Evolutionary conservation across 2,888 invertebrate genomes (phyloP), one percentile per base, ranked within the genome.

Genomic region (Neoascia interrupta): DNA sequence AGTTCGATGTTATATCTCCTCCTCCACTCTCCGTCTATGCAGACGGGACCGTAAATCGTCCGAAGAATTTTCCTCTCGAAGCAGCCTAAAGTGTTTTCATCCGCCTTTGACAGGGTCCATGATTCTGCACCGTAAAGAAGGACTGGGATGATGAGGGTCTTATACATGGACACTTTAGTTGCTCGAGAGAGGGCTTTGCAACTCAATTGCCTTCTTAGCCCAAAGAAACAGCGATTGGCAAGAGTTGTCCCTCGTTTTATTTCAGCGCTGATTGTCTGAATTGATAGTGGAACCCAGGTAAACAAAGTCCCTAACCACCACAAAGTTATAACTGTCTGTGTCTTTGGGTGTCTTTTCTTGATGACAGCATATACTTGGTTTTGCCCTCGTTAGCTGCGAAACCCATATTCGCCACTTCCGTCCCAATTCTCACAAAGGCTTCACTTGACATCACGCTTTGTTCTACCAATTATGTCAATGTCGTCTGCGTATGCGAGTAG

Each of bases 171-270:
- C n/a, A n/a, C n/a, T n/a, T n/a, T n/a, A n/a, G n/a, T n/a, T n/a
- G n/a, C n/a, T n/a, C n/a, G n/a, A n/a, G n/a, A n/a, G n/a, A 43
- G 37, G 5, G 37, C 37, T 37, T 13, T 37, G 13, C 37, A 23
- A n/a, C 45, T 45, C 45, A 45, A 45, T 45, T 43, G 43, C 18
- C 18, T 43, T 19, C 19, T 43, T 16, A 18, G 10, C 43, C 43
- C 43, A 43, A 43, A 43, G 43, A 43, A 43, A 18, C 19, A 43
- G 43, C 19, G n/a, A n/a, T n/a, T n/a, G n/a, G n/a, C n/a, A n/a
- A 43, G 43, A 43, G 43, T 43, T 8, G 26, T 47, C 26, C 47
- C n/a, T 3, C 47, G 47, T 26, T 47, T 47, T 0, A 11, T 23
- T 11, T 47, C 26, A 18, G 43, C 31, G 31, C 31, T 31, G 3